Conservation (phyloP, 1,140 invertebrate genomes). For the Drosophila malerkotliana region DNA sequence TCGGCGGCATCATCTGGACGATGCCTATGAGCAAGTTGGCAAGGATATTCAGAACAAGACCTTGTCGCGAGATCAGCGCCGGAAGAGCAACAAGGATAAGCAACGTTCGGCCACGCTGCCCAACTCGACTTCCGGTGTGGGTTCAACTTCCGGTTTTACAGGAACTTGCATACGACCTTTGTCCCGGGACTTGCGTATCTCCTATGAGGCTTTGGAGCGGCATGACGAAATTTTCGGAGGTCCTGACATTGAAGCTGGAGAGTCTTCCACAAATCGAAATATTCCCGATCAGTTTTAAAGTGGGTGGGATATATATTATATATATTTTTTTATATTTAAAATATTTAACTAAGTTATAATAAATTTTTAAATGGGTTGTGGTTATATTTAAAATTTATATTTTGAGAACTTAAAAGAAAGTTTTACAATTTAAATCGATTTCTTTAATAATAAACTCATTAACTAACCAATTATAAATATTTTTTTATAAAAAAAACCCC, state of each 20-base stretch:
- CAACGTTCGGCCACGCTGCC: background rate
- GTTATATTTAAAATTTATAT: background rate
- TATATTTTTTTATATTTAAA: background rate
- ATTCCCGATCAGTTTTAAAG: slow-evolving; percentile 18
- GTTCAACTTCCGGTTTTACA: background rate
- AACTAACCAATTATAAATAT: background rate
- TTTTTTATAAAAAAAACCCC: no score
- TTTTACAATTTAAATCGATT: no score
- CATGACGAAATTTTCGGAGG: slow-evolving; percentile 31
- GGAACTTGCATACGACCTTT: slow-evolving; percentile 1
- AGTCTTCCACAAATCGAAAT: background rate
- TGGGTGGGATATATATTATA: no score
- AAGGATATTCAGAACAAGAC: background rate
- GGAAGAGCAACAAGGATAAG: background rate
- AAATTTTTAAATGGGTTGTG: slow-evolving; percentile 3
- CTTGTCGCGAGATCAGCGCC: background rate
- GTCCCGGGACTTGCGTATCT: slow-evolving; percentile 11
- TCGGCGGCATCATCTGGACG: background rate
- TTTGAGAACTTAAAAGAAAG: no score
- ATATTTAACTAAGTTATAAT: no score
- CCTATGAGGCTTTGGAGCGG: slow-evolving; percentile 43
- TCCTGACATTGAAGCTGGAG: background rate
- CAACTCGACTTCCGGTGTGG: background rate
- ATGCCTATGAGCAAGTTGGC: background rate
- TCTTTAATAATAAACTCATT: background rate